Conservation (phyloP, 2,797 vertebrate genomes). For the Gallinago stenura region DNA sequence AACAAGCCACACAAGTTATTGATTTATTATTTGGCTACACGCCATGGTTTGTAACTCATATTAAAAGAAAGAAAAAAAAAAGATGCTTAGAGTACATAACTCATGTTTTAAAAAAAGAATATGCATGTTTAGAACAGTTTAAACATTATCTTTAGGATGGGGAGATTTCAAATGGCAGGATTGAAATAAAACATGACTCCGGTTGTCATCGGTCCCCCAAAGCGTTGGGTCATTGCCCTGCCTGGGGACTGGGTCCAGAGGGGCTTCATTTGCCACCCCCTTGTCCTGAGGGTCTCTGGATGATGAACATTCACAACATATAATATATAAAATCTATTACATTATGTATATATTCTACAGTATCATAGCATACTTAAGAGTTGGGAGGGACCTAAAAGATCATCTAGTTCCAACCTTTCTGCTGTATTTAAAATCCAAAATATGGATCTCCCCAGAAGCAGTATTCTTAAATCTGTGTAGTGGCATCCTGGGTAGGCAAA, state of each 20-base stretch:
- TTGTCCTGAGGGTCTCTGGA: not conserved
- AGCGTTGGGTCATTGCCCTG: not conserved
- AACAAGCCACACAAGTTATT: constrained; percentile 2
- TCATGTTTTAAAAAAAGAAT: not conserved
- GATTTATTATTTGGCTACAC: not conserved
- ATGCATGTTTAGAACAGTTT: not conserved
- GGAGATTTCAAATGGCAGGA: not conserved
- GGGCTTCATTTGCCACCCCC: not conserved
- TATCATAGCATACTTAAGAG: not conserved
- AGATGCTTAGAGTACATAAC: not conserved
- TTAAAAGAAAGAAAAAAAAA: not conserved
- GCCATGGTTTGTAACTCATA: not conserved
- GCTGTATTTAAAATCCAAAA: not conserved
- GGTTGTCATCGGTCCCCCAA: not conserved
- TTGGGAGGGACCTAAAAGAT: not conserved
- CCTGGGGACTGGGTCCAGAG: not conserved
- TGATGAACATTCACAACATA: not conserved
- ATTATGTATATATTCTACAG: not conserved
- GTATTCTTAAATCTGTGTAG: not conserved
- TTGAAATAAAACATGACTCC: not conserved
- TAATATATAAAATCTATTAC: not conserved
- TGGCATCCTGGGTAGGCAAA: not conserved
- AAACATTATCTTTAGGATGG: not conserved
- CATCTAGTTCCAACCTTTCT: not conserved
- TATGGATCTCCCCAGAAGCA: no score